Conservation (phyloP, 1,140 invertebrate species). For the Papilio glaucus region DNA sequence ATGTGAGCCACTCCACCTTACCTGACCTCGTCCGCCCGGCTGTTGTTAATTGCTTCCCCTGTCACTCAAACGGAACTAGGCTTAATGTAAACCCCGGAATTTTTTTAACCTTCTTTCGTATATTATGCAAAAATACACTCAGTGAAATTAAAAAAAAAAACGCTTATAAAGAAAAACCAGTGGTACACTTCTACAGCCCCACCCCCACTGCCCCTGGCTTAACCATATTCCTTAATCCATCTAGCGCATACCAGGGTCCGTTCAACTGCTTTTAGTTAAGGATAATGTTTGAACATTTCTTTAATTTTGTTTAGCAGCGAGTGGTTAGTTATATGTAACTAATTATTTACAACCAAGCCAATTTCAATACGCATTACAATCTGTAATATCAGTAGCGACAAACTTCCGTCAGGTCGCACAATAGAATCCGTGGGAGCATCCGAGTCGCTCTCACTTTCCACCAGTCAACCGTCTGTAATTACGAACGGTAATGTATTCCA, state of each 20-base stretch:
- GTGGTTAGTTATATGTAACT: not conserved
- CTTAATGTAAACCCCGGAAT: not conserved
- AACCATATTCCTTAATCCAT: not conserved
- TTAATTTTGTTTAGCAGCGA: not conserved
- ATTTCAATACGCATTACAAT: not conserved
- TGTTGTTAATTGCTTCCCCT: constrained; percentile 60
- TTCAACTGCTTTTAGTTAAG: not conserved
- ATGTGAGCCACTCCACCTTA: constrained; percentile 41
- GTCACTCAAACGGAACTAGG: constrained; percentile 32
- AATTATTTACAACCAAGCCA: not conserved
- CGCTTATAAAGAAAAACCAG: not conserved
- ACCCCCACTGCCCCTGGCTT: not conserved
- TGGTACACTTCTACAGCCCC: too few species aligned
- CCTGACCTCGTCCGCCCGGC: constrained; percentile 64
- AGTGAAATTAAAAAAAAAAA: too few species aligned
- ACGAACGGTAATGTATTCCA: constrained; percentile 13
- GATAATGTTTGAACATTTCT: not conserved
- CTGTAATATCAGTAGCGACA: not conserved
- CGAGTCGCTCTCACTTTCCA: constrained; percentile 24
- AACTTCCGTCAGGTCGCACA: constrained; percentile 13
- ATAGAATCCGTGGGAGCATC: constrained; percentile 23
- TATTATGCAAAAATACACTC: too few species aligned
- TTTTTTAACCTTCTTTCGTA: too few species aligned
- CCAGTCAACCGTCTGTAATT: not conserved
- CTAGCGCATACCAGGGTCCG: not conserved